Evolutionary conservation across 1,140 invertebrate genomes (phyloP).

Genomic region (Acromyrmex charruanus): DNA sequence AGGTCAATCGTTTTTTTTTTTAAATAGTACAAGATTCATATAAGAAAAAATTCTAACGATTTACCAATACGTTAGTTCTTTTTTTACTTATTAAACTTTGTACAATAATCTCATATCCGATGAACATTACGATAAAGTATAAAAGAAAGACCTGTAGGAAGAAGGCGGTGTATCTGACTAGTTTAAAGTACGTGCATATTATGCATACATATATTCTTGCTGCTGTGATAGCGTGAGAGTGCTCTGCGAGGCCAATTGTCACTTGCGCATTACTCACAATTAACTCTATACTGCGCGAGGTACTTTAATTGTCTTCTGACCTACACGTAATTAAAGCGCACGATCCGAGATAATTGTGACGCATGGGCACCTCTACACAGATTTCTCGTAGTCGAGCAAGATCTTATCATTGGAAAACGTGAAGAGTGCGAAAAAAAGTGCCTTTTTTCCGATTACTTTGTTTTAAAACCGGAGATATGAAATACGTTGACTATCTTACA

Average conservation of each 20-base stretch:
- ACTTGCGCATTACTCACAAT: constrained; percentile 9
- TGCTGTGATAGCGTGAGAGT: constrained; percentile 59
- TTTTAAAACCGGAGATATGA: neutral
- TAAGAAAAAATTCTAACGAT: neutral
- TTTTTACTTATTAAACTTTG: constrained; percentile 12
- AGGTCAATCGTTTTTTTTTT: neutral
- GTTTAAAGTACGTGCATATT: constrained; percentile 79
- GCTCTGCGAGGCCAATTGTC: constrained; percentile 6
- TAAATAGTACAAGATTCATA: neutral
- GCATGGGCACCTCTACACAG: neutral
- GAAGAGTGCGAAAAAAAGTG: neutral
- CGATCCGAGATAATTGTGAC: constrained; percentile 21
- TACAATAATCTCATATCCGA: constrained; percentile 1
- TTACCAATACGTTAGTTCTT: neutral
- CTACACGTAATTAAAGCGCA: constrained; percentile 38
- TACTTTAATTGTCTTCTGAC: constrained; percentile 13
- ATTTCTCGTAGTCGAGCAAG: neutral
- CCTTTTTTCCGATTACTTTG: neutral
- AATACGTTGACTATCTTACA: neutral
- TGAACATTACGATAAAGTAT: neutral
- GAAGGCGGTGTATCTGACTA: constrained; percentile 81
- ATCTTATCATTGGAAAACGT: neutral
- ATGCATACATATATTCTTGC: constrained; percentile 78
- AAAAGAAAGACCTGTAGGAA: constrained; percentile 68
- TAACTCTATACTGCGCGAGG: constrained; percentile 2